Percentiles rank a stretch among this genome's conserved stretches.
Conservation (phyloP, 2,888 invertebrate genomes). For the Tetragonisca angustula region DNA sequence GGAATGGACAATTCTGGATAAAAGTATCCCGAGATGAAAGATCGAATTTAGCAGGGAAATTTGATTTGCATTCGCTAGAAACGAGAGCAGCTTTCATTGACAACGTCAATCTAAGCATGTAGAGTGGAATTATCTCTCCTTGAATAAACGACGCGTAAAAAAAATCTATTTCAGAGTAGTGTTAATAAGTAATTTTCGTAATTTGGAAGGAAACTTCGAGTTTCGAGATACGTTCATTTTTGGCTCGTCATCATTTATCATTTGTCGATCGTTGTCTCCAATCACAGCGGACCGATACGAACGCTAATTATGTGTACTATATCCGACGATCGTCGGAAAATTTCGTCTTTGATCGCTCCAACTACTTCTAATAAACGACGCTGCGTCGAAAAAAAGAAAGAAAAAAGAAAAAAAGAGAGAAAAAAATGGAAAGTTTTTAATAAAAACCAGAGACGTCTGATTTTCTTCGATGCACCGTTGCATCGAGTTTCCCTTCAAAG, state of each 20-base stretch:
- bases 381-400: no score
- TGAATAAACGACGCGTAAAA: neutral
- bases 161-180: neutral
- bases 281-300: neutral
- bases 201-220: no score
- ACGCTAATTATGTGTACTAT: neutral
- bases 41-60: no score
- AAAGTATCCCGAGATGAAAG: no score
- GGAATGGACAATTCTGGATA: no score
- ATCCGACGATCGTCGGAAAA: neutral
- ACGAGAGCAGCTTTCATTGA: no score
- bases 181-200: neutral
- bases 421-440: constrained; percentile 13
- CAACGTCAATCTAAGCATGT: no score
- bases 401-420: no score
- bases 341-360: neutral
- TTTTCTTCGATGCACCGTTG: constrained; percentile 14
- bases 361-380: constrained; percentile 1
- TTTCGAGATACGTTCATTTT: neutral
- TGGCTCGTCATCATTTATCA: neutral
- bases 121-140: neutral
- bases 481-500: constrained; percentile 30
- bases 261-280: neutral
- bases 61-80: no score
- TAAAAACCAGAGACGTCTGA: constrained; percentile 17